Evolutionary conservation across 2,113 vertebrate genomes (phyloP).

Genomic region (Cephalopholis sonnerati): DNA sequence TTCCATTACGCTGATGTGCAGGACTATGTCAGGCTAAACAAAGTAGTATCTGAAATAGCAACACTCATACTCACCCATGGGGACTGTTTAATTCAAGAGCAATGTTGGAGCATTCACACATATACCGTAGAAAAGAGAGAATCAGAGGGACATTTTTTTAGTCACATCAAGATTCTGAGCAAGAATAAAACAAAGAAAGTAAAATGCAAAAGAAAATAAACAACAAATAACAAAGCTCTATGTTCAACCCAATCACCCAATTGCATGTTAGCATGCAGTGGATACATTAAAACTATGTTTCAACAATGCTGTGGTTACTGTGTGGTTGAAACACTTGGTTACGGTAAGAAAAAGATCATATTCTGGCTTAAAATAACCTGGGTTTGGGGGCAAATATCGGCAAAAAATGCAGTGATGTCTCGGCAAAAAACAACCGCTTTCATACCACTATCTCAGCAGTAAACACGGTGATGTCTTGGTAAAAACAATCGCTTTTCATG

Average conservation of each 20-base stretch:
- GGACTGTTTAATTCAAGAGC: conserved; percentile 11
- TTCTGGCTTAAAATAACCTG: too few species aligned
- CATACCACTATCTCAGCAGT: too few species aligned
- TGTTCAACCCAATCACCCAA: not conserved
- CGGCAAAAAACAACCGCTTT: too few species aligned
- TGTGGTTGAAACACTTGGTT: too few species aligned
- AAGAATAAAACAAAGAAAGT: not conserved
- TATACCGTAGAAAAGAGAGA: not conserved
- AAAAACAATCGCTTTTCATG: too few species aligned
- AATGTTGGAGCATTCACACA: not conserved
- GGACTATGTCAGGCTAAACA: conserved; percentile 40
- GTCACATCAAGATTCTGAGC: not conserved
- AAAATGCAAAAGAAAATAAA: not conserved
- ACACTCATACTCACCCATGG: not conserved
- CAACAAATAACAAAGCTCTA: not conserved
- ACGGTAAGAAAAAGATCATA: too few species aligned
- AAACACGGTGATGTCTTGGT: too few species aligned
- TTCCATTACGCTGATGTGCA: conserved; percentile 56
- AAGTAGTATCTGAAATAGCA: conserved; percentile 45
- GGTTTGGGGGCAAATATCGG: too few species aligned
- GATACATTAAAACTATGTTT: too few species aligned
- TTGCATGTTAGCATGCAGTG: too few species aligned
- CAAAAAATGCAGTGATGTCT: too few species aligned
- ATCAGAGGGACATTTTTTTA: not conserved
- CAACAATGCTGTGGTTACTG: too few species aligned